Evolutionary conservation across 2,113 vertebrate species (phyloP).

Genomic region (Phoenicopterus ruber): DNA sequence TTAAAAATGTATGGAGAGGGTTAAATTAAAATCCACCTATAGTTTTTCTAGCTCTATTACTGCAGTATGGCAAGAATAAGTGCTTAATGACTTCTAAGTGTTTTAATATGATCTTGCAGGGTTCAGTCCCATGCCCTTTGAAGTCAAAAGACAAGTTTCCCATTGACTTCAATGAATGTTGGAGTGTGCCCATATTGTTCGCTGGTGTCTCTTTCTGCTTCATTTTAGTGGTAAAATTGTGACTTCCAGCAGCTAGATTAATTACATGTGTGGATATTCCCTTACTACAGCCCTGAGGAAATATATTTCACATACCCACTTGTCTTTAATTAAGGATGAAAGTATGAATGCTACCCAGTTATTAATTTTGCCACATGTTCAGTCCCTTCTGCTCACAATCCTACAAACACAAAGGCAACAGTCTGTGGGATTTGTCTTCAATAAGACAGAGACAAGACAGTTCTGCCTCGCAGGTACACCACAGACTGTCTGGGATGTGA

Average conservation of each 20-base stretch:
- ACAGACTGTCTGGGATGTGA: background rate
- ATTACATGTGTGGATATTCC: slow-evolving; percentile 18
- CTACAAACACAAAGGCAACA: background rate
- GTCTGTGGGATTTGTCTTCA: background rate
- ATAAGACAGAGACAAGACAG: background rate
- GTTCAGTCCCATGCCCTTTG: background rate
- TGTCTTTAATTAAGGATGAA: slow-evolving; percentile 46
- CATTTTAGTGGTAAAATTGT: slow-evolving; percentile 12
- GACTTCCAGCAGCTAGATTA: slow-evolving; percentile 41
- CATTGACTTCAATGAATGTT: background rate
- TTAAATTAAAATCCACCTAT: slow-evolving; percentile 7
- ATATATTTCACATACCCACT: slow-evolving; percentile 25
- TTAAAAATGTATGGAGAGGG: background rate
- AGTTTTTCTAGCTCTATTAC: background rate
- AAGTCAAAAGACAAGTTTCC: slow-evolving; percentile 20
- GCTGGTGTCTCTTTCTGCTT: background rate
- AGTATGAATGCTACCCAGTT: background rate
- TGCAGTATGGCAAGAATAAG: background rate
- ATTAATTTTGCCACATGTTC: slow-evolving; percentile 27
- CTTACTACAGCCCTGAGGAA: background rate
- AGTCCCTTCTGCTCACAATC: background rate
- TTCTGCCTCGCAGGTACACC: background rate
- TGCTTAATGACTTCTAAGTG: background rate
- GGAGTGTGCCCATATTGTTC: background rate
- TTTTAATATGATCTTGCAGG: background rate